Base-by-base conservation (phyloP, 2,797 vertebrate species). In the Mycteria americana region DNA sequence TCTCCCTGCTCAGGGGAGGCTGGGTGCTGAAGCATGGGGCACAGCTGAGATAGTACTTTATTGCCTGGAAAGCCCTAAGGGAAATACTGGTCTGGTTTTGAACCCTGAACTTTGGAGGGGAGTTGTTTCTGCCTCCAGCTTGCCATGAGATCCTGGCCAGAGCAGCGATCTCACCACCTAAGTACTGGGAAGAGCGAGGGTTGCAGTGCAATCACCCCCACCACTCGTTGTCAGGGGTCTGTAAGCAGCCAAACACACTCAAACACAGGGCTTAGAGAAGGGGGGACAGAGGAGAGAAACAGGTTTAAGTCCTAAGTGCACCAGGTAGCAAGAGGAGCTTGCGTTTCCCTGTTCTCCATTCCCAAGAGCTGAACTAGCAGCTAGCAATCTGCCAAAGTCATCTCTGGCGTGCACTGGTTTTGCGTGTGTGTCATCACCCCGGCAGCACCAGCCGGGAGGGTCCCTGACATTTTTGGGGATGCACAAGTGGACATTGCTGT, bases 161-260 rank as follows among this genome's bases (percentile, higher is more conserved):
- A 91, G 13, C 41, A 73, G 13, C 0, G 0, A 50, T 33, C 46
- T 89, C 37, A 57, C 7, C 21, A 5, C 12, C 4, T 14, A 30
- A 69, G 10, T 41, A 54, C 27, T 23, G 54, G 28, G 37, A 81
- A 81, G 15, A 72, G 11, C 0, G 2, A 27, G 31, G 39, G 37
- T 75, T 45, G 56, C 10, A 33, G 50, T 10, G 22, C 51, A 43
- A 9, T 41, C 51, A 22, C n/a, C 5, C 17, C 14, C 7, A 9
- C 12, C 25, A 23, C 33, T 74, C 0, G 1, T 37, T 33, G 21
- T 1, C 1, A 2, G 12, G 37, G 3, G 9, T 15, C 63, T 53
- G 9, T 39, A 77, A 39, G 30, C 28, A 77, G 43, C 24, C 68
- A 83, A 68, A 69, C 37, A 16, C 18, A 19, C 27, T 15, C 16